These are phyloP conservation scores for Corythaeola cristata DNA, from an alignment of 2,113 vertebrate species.

Conservation along the genomic window DNA sequence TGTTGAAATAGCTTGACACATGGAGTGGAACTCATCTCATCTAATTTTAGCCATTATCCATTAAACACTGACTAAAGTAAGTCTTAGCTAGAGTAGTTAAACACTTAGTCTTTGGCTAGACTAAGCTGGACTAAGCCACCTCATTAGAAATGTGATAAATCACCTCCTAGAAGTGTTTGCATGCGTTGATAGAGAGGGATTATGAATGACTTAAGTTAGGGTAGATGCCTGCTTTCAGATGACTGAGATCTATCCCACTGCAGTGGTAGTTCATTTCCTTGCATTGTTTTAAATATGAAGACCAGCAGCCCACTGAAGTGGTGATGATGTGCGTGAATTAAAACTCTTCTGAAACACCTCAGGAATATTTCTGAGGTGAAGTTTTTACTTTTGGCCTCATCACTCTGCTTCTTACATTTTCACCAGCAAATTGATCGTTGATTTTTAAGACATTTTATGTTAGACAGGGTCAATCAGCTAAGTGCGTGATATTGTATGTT, in stretches of 20 bases:
- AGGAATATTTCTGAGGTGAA: background rate
- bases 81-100: background rate
- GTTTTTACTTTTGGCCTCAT: background rate
- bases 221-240: background rate
- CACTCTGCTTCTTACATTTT: background rate
- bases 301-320: background rate
- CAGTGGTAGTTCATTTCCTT: background rate
- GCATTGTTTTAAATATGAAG: background rate
- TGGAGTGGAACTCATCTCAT: background rate
- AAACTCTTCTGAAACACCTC: background rate
- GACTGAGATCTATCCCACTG: background rate
- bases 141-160: background rate
- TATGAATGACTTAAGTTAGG: background rate
- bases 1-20: background rate
- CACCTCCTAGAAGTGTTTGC: background rate
- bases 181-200: background rate
- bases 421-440: background rate
- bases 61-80: background rate
- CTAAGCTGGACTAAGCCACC: background rate
- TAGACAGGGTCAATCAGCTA: background rate
- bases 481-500: background rate
- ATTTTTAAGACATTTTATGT: background rate
- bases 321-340: rapidly evolving
- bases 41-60: background rate
- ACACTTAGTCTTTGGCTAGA: background rate